These are phyloP conservation scores for Sorex araneus DNA, from an alignment of 2,113 vertebrate genomes.

Conservation along the genomic window DNA sequence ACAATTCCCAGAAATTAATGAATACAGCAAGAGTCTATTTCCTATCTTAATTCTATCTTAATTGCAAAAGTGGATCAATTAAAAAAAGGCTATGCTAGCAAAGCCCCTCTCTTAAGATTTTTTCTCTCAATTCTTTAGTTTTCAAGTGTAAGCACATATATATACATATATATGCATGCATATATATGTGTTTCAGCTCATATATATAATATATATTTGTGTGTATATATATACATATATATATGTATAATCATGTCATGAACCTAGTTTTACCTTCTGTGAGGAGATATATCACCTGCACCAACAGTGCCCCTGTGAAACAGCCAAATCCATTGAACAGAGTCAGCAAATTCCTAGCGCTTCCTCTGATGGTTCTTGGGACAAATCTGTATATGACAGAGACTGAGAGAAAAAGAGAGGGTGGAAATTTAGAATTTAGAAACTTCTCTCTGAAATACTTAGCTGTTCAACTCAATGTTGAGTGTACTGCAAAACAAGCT, in stretches of 20 bases:
- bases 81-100: slow-evolving; percentile 74
- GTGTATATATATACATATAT: neutral
- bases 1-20: slow-evolving; percentile 89
- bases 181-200: too few relatives aligned
- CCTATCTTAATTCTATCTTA: slow-evolving; percentile 90
- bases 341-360: slow-evolving; percentile 93
- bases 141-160: slow-evolving; percentile 57
- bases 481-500: slow-evolving; percentile 28
- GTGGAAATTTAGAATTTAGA: slow-evolving; percentile 15
- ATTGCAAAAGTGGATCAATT: slow-evolving; percentile 90
- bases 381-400: slow-evolving; percentile 92
- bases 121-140: slow-evolving; percentile 79
- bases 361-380: slow-evolving; percentile 91
- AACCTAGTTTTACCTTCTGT: slow-evolving; percentile 92
- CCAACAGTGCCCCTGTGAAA: slow-evolving; percentile 93
- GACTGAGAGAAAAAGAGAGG: slow-evolving; percentile 86
- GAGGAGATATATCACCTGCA: slow-evolving; percentile 90
- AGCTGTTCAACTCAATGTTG: neutral
- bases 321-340: slow-evolving; percentile 95
- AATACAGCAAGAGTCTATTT: slow-evolving; percentile 86
- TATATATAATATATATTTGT: neutral
- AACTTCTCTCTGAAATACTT: slow-evolving; percentile 12
- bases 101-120: slow-evolving; percentile 81
- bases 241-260: neutral
- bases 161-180: slow-evolving; percentile 44